Conservation (phyloP, 2,888 invertebrate genomes). For the Argyresthia albistria region DNA sequence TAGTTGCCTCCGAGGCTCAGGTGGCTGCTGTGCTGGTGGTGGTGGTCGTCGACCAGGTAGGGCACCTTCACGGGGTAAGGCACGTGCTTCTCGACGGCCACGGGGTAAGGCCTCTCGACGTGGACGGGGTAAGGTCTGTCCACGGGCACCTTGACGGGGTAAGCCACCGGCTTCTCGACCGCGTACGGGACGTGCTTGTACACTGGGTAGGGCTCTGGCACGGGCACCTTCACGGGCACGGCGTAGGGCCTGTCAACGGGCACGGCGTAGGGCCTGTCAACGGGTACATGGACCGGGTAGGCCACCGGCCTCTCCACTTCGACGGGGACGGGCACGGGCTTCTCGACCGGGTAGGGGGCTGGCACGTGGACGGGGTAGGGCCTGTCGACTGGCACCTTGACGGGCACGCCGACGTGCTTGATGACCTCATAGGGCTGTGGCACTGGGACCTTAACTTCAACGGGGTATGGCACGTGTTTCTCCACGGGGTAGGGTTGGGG, state of each 20-base stretch:
- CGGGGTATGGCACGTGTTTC: conserved; percentile 81
- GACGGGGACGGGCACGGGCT: conserved; percentile 73
- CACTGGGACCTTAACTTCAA: conserved; percentile 81
- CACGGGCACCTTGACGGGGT: conserved; percentile 77
- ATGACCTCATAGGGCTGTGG: conserved; percentile 82
- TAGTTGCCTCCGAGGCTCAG: conserved; percentile 18
- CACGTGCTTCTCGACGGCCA: conserved; percentile 64
- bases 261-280: conserved; percentile 75
- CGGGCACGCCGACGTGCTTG: conserved; percentile 75
- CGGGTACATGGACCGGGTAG: conserved; percentile 74
- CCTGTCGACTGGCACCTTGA: conserved; percentile 79
- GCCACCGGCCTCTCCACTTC: conserved; percentile 77
- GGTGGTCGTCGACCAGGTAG: conserved; percentile 36
- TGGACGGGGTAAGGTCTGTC: conserved; percentile 77
- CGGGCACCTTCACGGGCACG: conserved; percentile 70
- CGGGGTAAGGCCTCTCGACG: conserved; percentile 57
- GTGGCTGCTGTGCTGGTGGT: conserved; percentile 12
- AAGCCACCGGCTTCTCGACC: conserved; percentile 72
- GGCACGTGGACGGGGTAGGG: conserved; percentile 80
- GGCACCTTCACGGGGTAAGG: conserved; percentile 71
- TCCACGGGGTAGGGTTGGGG: conserved; percentile 85
- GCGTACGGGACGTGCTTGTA: conserved; percentile 77
- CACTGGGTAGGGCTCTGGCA: conserved; percentile 74
- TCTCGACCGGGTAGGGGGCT: conserved; percentile 73
- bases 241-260: conserved; percentile 64